These are phyloP conservation scores for Conus betulinus DNA, from an alignment of 1,140 invertebrate genomes.

Conservation along the genomic window DNA sequence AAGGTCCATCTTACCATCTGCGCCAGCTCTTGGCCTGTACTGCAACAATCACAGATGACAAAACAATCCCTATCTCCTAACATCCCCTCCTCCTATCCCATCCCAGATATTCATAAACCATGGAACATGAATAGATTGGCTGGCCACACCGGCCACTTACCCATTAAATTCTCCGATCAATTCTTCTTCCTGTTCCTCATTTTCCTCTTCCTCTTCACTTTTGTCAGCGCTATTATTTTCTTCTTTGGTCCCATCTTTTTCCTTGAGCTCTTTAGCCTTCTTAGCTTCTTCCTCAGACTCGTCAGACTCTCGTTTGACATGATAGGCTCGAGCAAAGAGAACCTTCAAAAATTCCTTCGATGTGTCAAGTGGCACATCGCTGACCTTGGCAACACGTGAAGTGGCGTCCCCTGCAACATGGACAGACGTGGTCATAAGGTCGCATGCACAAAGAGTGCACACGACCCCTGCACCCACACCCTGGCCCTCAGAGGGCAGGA, in stretches of 20 bases:
- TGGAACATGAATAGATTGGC: background rate
- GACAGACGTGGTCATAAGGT: background rate
- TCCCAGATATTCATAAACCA: background rate
- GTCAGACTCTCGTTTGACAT: constrained; percentile 31
- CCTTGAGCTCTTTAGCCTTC: constrained; percentile 1
- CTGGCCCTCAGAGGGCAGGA: constrained; percentile 29
- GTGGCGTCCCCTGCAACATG: constrained; percentile 32
- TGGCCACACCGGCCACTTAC: constrained; percentile 26
- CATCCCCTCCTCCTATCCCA: background rate
- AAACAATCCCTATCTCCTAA: background rate
- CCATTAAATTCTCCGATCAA: constrained; percentile 34
- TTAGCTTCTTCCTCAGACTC: constrained; percentile 22
- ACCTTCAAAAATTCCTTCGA: constrained; percentile 37
- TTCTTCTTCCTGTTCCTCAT: constrained; percentile 29
- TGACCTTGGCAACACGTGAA: constrained; percentile 33
- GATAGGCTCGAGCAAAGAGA: constrained; percentile 36
- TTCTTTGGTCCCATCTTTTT: constrained; percentile 22
- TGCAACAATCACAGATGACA: background rate
- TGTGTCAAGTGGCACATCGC: constrained; percentile 30
- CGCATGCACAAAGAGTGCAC: constrained; percentile 15
- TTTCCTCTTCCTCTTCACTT: constrained; percentile 22
- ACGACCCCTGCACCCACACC: background rate
- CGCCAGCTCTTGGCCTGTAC: background rate
- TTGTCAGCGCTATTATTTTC: background rate
- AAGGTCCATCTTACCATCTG: background rate